phyloP scores from a whole-genome alignment of 2,113 vertebrate species.

The Dasyornis broadbenti region DNA sequence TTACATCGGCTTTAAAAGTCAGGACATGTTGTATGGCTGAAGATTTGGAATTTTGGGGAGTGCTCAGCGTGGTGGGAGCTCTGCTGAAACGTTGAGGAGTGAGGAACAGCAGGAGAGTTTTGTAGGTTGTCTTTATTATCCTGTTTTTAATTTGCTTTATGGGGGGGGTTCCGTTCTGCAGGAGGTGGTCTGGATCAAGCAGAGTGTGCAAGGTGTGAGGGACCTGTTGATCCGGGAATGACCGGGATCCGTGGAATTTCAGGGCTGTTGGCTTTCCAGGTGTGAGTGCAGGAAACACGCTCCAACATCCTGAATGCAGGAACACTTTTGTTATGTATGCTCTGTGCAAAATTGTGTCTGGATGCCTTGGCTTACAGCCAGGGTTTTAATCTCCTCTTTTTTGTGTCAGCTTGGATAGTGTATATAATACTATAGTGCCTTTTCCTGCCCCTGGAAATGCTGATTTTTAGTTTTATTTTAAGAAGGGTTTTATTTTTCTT shows the following conservation, averaged over 20 bases:
- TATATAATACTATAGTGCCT: not conserved
- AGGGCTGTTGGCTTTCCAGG: not conserved
- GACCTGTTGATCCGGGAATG: not conserved
- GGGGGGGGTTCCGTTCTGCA: not conserved
- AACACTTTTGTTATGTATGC: not conserved
- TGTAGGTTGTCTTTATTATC: not conserved
- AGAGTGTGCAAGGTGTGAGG: not conserved
- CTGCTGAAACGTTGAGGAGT: not conserved
- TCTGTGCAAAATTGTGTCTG: not conserved
- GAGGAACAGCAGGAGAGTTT: not conserved
- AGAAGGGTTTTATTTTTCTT: not conserved
- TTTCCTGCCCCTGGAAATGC: not conserved
- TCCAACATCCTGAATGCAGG: not conserved
- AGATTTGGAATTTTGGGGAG: not conserved
- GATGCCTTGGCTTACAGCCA: not conserved
- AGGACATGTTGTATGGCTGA: not conserved
- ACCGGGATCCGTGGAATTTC: rapidly evolving
- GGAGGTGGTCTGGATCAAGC: not conserved
- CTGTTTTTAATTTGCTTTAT: not conserved
- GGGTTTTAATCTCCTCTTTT: not conserved
- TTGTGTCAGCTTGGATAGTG: not conserved
- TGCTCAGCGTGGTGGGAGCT: not conserved
- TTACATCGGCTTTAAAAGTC: not conserved
- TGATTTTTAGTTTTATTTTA: not conserved
- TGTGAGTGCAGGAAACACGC: not conserved